phyloP scores from a whole-genome alignment of 2,888 invertebrate species.

The Entomobrya multifasciata region DNA sequence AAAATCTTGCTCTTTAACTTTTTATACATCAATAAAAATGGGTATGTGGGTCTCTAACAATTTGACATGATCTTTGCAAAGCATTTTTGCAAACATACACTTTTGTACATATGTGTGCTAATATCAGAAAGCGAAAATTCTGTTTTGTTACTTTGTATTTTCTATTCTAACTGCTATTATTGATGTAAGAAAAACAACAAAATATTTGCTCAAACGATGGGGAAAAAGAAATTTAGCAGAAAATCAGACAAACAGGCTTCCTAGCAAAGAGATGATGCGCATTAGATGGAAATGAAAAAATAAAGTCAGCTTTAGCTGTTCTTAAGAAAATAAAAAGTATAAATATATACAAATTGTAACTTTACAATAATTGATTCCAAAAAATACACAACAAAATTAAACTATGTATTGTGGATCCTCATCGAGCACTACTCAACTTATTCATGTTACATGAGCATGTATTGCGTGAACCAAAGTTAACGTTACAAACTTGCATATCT shows the following conservation, averaged over 20 bases:
- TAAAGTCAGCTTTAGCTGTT: too few species aligned
- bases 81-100: not conserved
- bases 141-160: slow-evolving; percentile 7
- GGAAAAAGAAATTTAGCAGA: slow-evolving; percentile 62
- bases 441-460: too few species aligned
- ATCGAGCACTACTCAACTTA: too few species aligned
- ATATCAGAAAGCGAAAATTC: not conserved
- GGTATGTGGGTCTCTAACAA: not conserved
- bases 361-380: too few species aligned
- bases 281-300: too few species aligned
- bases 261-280: slow-evolving; percentile 9
- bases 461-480: too few species aligned
- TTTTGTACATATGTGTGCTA: too few species aligned
- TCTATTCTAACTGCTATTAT: slow-evolving; percentile 9
- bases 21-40: slow-evolving; percentile 34
- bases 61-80: not conserved
- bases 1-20: slow-evolving; percentile 50
- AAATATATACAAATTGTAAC: too few species aligned
- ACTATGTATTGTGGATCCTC: too few species aligned
- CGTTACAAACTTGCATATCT: too few species aligned
- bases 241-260: slow-evolving; percentile 59
- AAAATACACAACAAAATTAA: too few species aligned
- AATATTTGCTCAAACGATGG: not conserved
- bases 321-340: too few species aligned
- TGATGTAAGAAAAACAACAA: slow-evolving; percentile 43